Base-by-base conservation (phyloP, 2,113 vertebrate genomes). In the Orientallactaga bullata region DNA sequence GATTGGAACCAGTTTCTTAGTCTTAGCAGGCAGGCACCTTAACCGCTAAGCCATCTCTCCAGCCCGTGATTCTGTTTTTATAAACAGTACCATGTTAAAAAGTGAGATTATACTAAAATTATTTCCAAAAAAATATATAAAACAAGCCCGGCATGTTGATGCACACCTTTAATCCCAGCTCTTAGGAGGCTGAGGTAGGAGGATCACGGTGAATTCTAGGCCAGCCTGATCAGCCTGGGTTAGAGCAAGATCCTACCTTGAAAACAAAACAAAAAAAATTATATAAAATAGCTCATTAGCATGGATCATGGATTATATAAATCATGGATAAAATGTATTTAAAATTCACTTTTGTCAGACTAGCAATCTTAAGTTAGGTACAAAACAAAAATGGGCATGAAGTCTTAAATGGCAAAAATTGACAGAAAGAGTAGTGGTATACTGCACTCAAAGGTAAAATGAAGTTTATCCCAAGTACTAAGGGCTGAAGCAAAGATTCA, bases 101-200 rank as follows among this genome's bases (percentile, higher is more conserved):
- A 84, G n/a, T 85, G 37, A 89, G 79, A 35, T 92, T 87, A 88
- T 93, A 72, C 74, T 69, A 37, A 89, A 91, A 72, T 37, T 90
- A 0, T 24, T 79, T n/a, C n/a, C n/a, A n/a, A n/a, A n/a, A n/a
- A n/a, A n/a, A n/a, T n/a, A n/a, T n/a, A n/a, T n/a, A n/a, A n/a
- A n/a, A n/a, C n/a, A n/a, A n/a, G n/a, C n/a, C n/a, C n/a, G n/a
- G n/a, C n/a, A n/a, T n/a, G n/a, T n/a, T n/a, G n/a, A n/a, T n/a
- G n/a, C n/a, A n/a, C n/a, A n/a, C n/a, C n/a, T n/a, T n/a, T n/a
- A n/a, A n/a, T n/a, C n/a, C n/a, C n/a, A n/a, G n/a, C n/a, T n/a
- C n/a, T n/a, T n/a, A n/a, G n/a, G n/a, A n/a, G n/a, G n/a, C n/a
- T n/a, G n/a, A n/a, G n/a, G n/a, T n/a, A n/a, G n/a, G n/a, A n/a